Evolutionary conservation across 2,888 invertebrate species (phyloP).

Genomic region (Macaria liturata): DNA sequence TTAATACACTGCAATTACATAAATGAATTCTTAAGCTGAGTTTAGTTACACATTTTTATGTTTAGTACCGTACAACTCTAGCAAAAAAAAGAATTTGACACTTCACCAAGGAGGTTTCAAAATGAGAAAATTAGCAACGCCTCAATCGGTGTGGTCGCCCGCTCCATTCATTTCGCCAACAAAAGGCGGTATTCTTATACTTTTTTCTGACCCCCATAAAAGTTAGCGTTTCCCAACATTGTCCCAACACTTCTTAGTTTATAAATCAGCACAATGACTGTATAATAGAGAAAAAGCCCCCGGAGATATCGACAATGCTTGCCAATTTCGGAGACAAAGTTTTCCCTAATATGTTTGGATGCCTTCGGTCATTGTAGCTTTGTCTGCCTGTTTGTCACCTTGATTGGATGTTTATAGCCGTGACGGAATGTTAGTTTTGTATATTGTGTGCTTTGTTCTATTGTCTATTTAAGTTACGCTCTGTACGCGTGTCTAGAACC

Average conservation of each 20-base stretch:
- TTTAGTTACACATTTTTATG: too few relatives aligned
- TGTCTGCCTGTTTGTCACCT: constrained; percentile 49
- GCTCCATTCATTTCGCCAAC: constrained; percentile 60
- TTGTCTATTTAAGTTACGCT: constrained; percentile 44
- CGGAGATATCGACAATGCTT: constrained; percentile 64
- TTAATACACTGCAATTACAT: too few relatives aligned
- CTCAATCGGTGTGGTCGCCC: constrained; percentile 71
- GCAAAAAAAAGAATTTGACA: constrained; percentile 12
- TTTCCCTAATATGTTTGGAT: constrained; percentile 80
- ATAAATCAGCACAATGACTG: constrained; percentile 46
- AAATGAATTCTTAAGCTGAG: too few relatives aligned
- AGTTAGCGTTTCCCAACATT: constrained; percentile 52
- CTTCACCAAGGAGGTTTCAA: constrained; percentile 18
- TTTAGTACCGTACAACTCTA: too few relatives aligned
- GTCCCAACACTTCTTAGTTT: constrained; percentile 53
- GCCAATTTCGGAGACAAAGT: constrained; percentile 74
- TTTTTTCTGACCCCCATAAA: constrained; percentile 44
- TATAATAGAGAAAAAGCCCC: constrained; percentile 49
- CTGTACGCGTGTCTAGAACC: constrained; percentile 60
- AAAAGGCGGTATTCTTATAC: constrained; percentile 43
- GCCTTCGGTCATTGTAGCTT: constrained; percentile 64
- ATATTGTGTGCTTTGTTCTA: constrained; percentile 50
- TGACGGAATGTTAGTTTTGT: constrained; percentile 60
- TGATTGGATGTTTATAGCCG: constrained; percentile 68
- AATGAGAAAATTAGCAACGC: constrained; percentile 78